Conservation (phyloP, 2,797 vertebrate genomes). For the Chaenodraco wilsoni region DNA sequence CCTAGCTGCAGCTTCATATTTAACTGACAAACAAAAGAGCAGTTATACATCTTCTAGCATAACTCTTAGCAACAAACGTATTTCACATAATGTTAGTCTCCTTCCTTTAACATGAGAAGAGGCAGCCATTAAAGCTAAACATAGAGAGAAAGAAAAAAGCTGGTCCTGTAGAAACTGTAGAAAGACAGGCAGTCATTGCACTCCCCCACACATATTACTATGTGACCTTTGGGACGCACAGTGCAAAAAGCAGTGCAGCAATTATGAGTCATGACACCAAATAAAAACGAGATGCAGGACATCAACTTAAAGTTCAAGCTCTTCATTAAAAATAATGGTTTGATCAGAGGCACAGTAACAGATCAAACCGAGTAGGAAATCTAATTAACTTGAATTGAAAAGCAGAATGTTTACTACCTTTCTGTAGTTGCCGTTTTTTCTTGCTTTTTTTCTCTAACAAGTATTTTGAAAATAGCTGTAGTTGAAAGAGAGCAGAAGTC, state of each 20-base stretch:
- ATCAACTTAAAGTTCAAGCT: background rate
- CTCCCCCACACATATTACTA: constrained; percentile 2
- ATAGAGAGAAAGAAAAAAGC: background rate
- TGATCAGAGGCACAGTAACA: background rate
- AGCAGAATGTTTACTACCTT: background rate
- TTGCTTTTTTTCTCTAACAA: no score
- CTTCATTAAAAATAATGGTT: constrained; percentile 18
- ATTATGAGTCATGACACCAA: constrained; percentile 12
- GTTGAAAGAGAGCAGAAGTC: background rate
- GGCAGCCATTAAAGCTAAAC: background rate
- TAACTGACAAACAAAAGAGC: background rate
- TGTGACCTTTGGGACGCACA: background rate
- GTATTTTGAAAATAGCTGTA: background rate
- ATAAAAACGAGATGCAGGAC: constrained; percentile 13
- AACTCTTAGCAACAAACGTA: background rate
- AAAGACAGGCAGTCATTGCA: background rate
- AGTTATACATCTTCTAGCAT: background rate
- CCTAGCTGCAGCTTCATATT: background rate
- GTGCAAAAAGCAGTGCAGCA: background rate
- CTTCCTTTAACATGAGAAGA: background rate
- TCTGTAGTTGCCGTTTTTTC: background rate
- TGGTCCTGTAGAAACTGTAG: background rate
- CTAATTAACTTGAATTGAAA: background rate
- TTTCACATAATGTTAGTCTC: background rate
- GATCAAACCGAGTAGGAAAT: constrained; percentile 10